phyloP scores from a whole-genome alignment of 2,888 invertebrate genomes.

The Glyphotaelius pellucidus region DNA sequence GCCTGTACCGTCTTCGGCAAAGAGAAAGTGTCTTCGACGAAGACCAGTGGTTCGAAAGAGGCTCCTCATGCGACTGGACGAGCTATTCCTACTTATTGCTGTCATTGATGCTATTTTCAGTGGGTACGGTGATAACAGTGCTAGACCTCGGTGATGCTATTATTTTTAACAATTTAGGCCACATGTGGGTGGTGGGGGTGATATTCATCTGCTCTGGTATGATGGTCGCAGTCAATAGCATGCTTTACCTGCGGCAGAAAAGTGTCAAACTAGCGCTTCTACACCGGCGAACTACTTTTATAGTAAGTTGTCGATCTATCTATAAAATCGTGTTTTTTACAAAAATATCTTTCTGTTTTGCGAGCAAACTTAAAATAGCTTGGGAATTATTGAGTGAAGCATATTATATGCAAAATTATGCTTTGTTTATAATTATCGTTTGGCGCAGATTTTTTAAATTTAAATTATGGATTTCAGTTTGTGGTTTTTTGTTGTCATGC shows the following conservation, averaged over 20 bases:
- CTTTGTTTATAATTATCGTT: not conserved
- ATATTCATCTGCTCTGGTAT: slow-evolving; percentile 83
- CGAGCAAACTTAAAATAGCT: not conserved
- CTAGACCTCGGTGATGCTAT: slow-evolving; percentile 80
- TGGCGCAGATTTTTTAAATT: not conserved
- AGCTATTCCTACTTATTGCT: slow-evolving; percentile 82
- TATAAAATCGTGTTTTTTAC: slow-evolving; percentile 34
- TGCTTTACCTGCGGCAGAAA: slow-evolving; percentile 81
- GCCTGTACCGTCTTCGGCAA: slow-evolving; percentile 78
- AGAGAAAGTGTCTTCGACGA: slow-evolving; percentile 80
- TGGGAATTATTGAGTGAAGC: not conserved
- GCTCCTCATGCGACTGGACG: slow-evolving; percentile 78
- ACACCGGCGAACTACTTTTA: slow-evolving; percentile 80
- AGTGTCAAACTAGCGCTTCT: slow-evolving; percentile 82
- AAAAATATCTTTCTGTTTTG: not conserved
- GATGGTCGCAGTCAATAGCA: slow-evolving; percentile 83
- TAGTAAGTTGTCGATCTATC: slow-evolving; percentile 72
- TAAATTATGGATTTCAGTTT: not conserved
- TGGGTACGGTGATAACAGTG: slow-evolving; percentile 81
- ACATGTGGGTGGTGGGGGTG: slow-evolving; percentile 84
- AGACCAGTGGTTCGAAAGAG: slow-evolving; percentile 79
- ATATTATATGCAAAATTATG: not conserved
- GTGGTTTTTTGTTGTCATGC: no score
- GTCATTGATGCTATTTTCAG: slow-evolving; percentile 80
- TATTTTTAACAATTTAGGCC: slow-evolving; percentile 79